Evolutionary conservation across 2,888 invertebrate species (phyloP).

Genomic region (Siphonodentalium dalli): DNA sequence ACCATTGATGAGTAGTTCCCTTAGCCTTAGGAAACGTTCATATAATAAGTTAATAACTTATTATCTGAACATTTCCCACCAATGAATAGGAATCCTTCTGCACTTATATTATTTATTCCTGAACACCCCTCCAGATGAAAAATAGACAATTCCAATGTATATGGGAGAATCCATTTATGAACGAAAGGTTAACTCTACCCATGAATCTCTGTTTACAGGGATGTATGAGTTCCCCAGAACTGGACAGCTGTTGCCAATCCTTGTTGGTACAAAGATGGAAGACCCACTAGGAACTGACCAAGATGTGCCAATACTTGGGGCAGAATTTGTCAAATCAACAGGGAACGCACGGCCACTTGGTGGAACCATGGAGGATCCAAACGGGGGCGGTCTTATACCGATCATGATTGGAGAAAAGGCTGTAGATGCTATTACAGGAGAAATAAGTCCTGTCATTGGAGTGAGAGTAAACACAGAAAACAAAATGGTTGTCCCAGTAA

Average conservation of each 20-base stretch:
- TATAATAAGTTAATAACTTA: too few relatives aligned
- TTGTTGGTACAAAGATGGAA: conserved; percentile 58
- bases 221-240: conserved; percentile 60
- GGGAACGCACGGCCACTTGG: conserved; percentile 56
- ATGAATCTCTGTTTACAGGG: conserved; percentile 37
- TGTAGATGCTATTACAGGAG: conserved; percentile 58
- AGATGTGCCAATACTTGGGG: conserved; percentile 59
- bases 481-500: conserved; percentile 54
- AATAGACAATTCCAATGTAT: too few relatives aligned
- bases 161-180: too few relatives aligned
- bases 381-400: conserved; percentile 58
- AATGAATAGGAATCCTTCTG: too few relatives aligned
- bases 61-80: too few relatives aligned
- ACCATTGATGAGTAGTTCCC: too few relatives aligned
- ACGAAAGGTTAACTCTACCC: too few relatives aligned
- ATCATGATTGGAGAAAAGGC: conserved; percentile 57
- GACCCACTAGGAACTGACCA: conserved; percentile 55
- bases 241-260: conserved; percentile 60
- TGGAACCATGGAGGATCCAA: conserved; percentile 62
- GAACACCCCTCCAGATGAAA: too few relatives aligned
- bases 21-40: too few relatives aligned
- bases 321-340: conserved; percentile 42
- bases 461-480: conserved; percentile 52
- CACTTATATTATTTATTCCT: too few relatives aligned
- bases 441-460: conserved; percentile 56